A percentile compares a stretch with the other conserved stretches of the same genome.
phyloP scores from a whole-genome alignment of 37 sponge, comb jelly and placozoan genomes.

The Aphrocallistes beatrix region DNA sequence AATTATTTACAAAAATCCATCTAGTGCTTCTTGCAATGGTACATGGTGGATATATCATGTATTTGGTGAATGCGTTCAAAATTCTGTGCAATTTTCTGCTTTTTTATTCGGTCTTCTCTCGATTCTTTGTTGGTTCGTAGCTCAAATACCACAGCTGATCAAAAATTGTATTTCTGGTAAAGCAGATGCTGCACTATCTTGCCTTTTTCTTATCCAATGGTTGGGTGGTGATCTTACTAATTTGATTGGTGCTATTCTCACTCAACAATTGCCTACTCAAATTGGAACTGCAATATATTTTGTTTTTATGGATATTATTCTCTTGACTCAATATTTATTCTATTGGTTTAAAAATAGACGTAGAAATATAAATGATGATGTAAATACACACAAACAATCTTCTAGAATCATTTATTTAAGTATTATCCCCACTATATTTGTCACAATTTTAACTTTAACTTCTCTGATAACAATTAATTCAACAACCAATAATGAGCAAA shows the following conservation, averaged over 20 bases:
- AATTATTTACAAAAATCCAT: too few species aligned
- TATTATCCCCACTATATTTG: neutral
- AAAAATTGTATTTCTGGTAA: slow-evolving; percentile 26
- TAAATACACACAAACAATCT: neutral
- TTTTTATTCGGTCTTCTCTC: slow-evolving; percentile 30
- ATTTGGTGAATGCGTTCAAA: slow-evolving; percentile 39
- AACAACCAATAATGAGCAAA: neutral
- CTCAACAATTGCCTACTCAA: slow-evolving; percentile 43
- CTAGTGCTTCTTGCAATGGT: too few species aligned
- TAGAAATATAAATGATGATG: slow-evolving; percentile 1
- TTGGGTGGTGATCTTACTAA: slow-evolving; percentile 36
- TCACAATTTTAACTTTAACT: neutral
- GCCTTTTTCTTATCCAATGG: slow-evolving; percentile 49
- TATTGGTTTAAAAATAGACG: slow-evolving; percentile 27
- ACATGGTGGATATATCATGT: slow-evolving; percentile 22
- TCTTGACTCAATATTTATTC: slow-evolving; percentile 29
- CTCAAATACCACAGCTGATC: slow-evolving; percentile 30
- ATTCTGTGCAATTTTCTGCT: slow-evolving; percentile 25
- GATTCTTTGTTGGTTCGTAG: slow-evolving; percentile 35
- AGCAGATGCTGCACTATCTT: slow-evolving; percentile 40
- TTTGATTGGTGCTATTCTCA: slow-evolving; percentile 38
- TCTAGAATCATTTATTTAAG: neutral
- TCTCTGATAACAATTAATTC: neutral
- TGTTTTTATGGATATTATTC: slow-evolving; percentile 31
- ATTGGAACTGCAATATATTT: slow-evolving; percentile 42